These are phyloP conservation scores for Trinorchestia longiramus DNA, from an alignment of 1,140 invertebrate genomes.

Conservation along the genomic window DNA sequence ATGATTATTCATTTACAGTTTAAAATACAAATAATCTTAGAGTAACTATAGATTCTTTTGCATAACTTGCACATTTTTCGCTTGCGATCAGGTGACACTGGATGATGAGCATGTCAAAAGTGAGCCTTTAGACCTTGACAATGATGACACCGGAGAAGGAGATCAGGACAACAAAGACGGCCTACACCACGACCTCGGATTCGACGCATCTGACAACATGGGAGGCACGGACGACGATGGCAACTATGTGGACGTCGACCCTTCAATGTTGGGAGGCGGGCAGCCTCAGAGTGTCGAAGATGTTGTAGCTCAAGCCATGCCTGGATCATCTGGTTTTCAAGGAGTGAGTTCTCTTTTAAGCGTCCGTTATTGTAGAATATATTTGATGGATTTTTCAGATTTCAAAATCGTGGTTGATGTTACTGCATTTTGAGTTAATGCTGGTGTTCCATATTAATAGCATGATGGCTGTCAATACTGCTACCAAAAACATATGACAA, in stretches of 20 bases:
- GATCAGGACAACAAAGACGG: constrained; percentile 55
- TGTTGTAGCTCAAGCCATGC: constrained; percentile 63
- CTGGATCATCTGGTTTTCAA: constrained; percentile 64
- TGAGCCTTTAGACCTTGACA: constrained; percentile 58
- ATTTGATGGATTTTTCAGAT: no score
- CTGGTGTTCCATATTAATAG: no score
- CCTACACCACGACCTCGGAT: constrained; percentile 52
- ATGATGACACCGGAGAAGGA: constrained; percentile 57
- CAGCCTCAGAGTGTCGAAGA: constrained; percentile 65
- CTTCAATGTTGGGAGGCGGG: constrained; percentile 37
- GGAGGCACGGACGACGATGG: constrained; percentile 46
- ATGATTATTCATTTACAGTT: no score
- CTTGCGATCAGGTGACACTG: neutral
- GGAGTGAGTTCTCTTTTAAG: constrained; percentile 57
- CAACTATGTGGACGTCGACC: constrained; percentile 56
- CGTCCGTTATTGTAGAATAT: no score
- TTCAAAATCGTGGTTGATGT: no score
- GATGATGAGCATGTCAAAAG: constrained; percentile 62
- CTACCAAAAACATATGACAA: no score
- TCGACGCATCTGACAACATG: constrained; percentile 38
- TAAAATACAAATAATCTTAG: no score
- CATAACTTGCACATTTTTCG: neutral
- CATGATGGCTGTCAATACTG: no score
- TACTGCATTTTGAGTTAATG: no score
- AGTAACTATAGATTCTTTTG: neutral